These are phyloP conservation scores for Pseudeuparius sepicola DNA, from an alignment of 2,888 invertebrate species.

Conservation along the genomic window DNA sequence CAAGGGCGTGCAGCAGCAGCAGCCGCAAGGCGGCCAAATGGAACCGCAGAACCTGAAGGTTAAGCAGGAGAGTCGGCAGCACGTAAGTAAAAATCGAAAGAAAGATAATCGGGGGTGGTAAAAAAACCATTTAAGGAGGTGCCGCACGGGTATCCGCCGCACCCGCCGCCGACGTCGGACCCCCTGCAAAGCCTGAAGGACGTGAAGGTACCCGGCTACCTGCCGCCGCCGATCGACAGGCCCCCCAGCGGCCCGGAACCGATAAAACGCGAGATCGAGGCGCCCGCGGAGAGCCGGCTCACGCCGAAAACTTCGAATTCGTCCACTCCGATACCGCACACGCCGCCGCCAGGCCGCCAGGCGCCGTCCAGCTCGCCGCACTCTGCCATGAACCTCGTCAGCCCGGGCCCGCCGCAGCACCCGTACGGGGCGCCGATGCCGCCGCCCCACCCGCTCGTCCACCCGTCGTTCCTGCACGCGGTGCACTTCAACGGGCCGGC, in stretches of 20 bases:
- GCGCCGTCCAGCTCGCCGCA: constrained; percentile 38
- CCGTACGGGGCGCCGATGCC: constrained; percentile 56
- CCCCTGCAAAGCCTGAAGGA: constrained; percentile 70
- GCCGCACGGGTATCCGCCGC: too few relatives aligned
- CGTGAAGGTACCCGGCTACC: constrained; percentile 52
- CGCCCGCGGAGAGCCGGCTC: constrained; percentile 33
- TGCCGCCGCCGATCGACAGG: constrained; percentile 27
- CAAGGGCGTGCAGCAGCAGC: constrained; percentile 18
- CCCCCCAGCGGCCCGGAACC: too few relatives aligned
- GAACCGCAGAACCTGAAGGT: constrained; percentile 64
- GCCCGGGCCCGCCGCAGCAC: constrained; percentile 48
- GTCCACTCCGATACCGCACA: constrained; percentile 36
- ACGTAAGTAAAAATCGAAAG: too few relatives aligned
- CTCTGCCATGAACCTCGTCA: constrained; percentile 54
- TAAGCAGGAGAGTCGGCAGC: constrained; percentile 58
- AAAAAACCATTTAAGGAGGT: too few relatives aligned
- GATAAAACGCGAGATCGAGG: too few relatives aligned
- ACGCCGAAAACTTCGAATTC: constrained; percentile 33
- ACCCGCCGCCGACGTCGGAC: constrained; percentile 39
- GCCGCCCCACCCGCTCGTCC: constrained; percentile 63
- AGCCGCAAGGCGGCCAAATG: constrained; percentile 33
- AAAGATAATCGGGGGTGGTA: too few relatives aligned
- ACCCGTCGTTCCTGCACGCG: constrained; percentile 52
- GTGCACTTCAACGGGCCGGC: constrained; percentile 56
- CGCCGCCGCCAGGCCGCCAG: constrained; percentile 42